phyloP scores from a whole-genome alignment of 2,797 vertebrate species.

The Gephyroberyx darwinii region DNA sequence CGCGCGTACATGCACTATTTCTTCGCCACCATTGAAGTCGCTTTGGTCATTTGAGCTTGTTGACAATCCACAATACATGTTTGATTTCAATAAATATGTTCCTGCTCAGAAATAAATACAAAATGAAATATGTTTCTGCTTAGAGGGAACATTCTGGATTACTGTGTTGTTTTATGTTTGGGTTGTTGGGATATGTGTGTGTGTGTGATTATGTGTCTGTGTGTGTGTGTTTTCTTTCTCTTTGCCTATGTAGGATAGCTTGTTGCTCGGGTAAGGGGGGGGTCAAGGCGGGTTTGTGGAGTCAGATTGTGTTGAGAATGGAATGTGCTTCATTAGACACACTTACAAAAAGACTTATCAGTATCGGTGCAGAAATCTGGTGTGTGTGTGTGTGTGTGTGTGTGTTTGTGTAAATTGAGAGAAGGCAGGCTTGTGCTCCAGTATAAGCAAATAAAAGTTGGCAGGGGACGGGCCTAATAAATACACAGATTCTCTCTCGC shows the following conservation, averaged over 20 bases:
- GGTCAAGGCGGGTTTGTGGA: constrained; percentile 46
- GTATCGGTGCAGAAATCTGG: neutral
- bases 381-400: neutral
- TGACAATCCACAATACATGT: neutral
- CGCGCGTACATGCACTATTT: neutral
- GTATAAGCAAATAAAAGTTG: constrained; percentile 45
- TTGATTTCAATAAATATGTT: constrained; percentile 15
- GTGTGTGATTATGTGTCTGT: constrained; percentile 1
- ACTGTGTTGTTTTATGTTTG: constrained; percentile 34
- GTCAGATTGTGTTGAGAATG: constrained; percentile 44
- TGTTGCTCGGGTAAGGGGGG: constrained; percentile 46
- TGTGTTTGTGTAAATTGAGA: constrained; percentile 16
- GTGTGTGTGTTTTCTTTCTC: constrained; percentile 53
- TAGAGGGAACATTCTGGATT: constrained; percentile 46
- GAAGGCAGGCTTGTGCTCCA: constrained; percentile 28
- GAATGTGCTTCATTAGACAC: constrained; percentile 63
- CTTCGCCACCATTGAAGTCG: neutral
- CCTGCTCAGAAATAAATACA: no score
- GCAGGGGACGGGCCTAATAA: constrained; percentile 38
- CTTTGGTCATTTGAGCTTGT: constrained; percentile 6
- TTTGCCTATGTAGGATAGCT: constrained; percentile 45
- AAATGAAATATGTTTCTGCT: constrained; percentile 24
- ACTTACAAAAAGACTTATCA: constrained; percentile 20
- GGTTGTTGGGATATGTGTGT: constrained; percentile 5
- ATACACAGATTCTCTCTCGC: constrained; percentile 27